Conservation (phyloP, 1,140 invertebrate genomes). For the Pseudoatta argentina region DNA sequence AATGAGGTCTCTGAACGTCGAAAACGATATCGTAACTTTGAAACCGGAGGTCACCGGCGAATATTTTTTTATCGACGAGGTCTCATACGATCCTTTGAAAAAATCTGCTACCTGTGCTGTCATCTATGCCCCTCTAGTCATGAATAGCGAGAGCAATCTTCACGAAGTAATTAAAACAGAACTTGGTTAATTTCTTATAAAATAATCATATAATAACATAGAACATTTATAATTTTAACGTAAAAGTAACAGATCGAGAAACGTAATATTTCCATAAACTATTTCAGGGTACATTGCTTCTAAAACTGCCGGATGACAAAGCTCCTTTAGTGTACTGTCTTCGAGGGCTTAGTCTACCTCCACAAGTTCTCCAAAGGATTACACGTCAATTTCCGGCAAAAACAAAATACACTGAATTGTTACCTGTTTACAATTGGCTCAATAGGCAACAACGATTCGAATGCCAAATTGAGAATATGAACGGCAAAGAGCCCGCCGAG, state of each 20-base stretch:
- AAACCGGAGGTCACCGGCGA: slow-evolving; percentile 79
- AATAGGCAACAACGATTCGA: slow-evolving; percentile 65
- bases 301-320: slow-evolving; percentile 68
- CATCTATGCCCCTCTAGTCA: slow-evolving; percentile 76
- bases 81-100: slow-evolving; percentile 71
- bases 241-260: slow-evolving; percentile 1
- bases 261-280: slow-evolving; percentile 19
- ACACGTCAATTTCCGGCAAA: slow-evolving; percentile 73
- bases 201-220: neutral
- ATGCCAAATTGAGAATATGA: slow-evolving; percentile 62
- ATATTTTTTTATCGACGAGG: slow-evolving; percentile 75
- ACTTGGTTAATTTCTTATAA: neutral
- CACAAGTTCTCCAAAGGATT: slow-evolving; percentile 58
- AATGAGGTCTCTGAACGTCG: slow-evolving; percentile 74
- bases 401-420: slow-evolving; percentile 70
- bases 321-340: slow-evolving; percentile 70
- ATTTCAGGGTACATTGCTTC: slow-evolving; percentile 70
- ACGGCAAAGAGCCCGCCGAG: neutral
- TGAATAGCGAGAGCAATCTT: slow-evolving; percentile 64
- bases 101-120: slow-evolving; percentile 63
- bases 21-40: slow-evolving; percentile 78
- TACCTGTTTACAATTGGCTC: slow-evolving; percentile 73
- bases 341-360: slow-evolving; percentile 52
- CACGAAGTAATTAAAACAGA: slow-evolving; percentile 67
- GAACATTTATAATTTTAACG: neutral